phyloP scores from a whole-genome alignment of 1,140 invertebrate genomes.

The Berghia stephanieae region DNA sequence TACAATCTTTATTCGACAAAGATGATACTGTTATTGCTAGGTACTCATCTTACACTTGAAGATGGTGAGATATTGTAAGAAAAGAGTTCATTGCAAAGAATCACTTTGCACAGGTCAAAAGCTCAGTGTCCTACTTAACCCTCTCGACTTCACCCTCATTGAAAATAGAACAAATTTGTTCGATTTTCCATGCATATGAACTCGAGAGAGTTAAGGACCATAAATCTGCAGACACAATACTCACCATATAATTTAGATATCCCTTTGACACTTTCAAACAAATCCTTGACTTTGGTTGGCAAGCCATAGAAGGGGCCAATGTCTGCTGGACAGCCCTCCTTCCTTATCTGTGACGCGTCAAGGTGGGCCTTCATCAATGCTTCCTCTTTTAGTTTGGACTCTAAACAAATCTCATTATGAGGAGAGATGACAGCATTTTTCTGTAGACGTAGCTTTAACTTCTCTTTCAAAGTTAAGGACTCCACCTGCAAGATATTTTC shows the following conservation, averaged over 20 bases:
- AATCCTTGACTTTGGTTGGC: slow-evolving; percentile 72
- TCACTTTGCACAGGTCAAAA: too few species aligned
- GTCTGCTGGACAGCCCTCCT: slow-evolving; percentile 39
- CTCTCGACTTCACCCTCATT: too few species aligned
- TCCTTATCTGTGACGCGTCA: slow-evolving; percentile 45
- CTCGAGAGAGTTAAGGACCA: too few species aligned
- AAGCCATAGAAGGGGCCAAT: slow-evolving; percentile 77
- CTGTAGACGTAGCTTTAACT: slow-evolving; percentile 48
- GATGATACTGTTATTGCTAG: too few species aligned
- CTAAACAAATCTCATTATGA: slow-evolving; percentile 28
- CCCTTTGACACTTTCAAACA: slow-evolving; percentile 75
- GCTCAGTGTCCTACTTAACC: too few species aligned
- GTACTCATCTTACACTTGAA: too few species aligned
- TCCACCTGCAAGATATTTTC: neutral
- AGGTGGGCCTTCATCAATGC: slow-evolving; percentile 34
- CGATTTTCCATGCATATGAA: too few species aligned
- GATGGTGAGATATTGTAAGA: too few species aligned
- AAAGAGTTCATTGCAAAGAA: too few species aligned
- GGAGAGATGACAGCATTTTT: slow-evolving; percentile 45
- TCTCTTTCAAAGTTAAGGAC: slow-evolving; percentile 45
- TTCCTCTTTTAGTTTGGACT: slow-evolving; percentile 43
- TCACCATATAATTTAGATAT: slow-evolving; percentile 69
- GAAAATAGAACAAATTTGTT: too few species aligned
- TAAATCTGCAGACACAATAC: neutral
- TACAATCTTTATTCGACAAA: too few species aligned